phyloP scores from a whole-genome alignment of 1,140 invertebrate genomes.

The Atta texana region DNA sequence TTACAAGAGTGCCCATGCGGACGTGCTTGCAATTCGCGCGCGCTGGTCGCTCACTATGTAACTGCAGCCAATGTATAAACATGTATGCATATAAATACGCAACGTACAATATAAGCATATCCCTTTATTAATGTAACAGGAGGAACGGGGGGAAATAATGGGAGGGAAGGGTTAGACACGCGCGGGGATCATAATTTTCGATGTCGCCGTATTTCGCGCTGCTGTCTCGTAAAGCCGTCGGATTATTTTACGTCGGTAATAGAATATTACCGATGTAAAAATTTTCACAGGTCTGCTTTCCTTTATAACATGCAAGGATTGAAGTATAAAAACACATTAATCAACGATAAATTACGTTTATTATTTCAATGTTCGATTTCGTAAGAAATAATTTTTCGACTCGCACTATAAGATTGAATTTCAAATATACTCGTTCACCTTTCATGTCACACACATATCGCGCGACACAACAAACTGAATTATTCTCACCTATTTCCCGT shows the following conservation, averaged over 20 bases:
- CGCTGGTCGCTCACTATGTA: conserved; percentile 15
- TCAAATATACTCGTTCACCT: not conserved
- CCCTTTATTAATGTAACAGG: conserved; percentile 55
- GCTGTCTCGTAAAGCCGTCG: conserved; percentile 35
- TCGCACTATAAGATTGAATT: not conserved
- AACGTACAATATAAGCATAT: not conserved
- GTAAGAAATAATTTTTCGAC: not conserved
- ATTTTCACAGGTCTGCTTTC: conserved; percentile 30
- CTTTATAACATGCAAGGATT: not conserved
- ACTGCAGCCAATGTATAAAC: conserved; percentile 14
- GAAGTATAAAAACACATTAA: not conserved
- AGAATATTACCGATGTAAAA: no score
- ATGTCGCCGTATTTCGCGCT: conserved; percentile 49
- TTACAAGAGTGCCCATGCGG: conserved; percentile 76
- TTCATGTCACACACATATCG: not conserved
- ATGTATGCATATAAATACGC: conserved; percentile 21
- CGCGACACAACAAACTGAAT: conserved; percentile 7
- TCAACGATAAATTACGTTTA: conserved; percentile 25
- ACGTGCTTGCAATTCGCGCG: conserved; percentile 70
- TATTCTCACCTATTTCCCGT: conserved; percentile 18
- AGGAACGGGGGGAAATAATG: not conserved
- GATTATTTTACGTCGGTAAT: conserved; percentile 57
- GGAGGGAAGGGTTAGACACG: not conserved
- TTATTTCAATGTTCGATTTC: not conserved
- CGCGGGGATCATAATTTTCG: conserved; percentile 39